A percentile compares a stretch with the other conserved stretches of the same genome.
Evolutionary conservation across 2,888 invertebrate species (phyloP).

Genomic region (Drosophila helvetica): DNA sequence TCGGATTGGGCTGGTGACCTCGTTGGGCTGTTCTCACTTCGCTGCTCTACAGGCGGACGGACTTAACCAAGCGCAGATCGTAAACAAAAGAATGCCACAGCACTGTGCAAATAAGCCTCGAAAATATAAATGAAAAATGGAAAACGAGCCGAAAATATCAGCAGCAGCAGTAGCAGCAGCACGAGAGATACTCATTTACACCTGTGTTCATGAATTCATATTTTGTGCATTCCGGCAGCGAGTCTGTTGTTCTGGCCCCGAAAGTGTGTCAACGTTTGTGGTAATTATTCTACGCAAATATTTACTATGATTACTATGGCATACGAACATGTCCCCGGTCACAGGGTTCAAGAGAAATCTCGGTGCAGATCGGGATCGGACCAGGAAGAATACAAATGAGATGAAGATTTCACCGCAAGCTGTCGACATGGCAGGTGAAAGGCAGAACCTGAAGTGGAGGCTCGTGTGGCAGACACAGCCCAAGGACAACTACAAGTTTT

Average conservation of each 20-base stretch:
- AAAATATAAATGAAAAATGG: slow-evolving; percentile 36
- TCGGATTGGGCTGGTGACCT: slow-evolving; percentile 31
- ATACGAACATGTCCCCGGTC: slow-evolving; percentile 16
- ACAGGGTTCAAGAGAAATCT: not conserved
- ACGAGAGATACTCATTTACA: slow-evolving; percentile 8
- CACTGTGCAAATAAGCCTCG: slow-evolving; percentile 47
- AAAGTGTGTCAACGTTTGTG: slow-evolving; percentile 30
- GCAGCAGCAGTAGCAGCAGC: not conserved
- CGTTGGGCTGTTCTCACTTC: slow-evolving; percentile 43
- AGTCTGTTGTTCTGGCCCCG: slow-evolving; percentile 31
- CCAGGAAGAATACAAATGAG: slow-evolving; percentile 14
- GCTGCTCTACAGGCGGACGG: slow-evolving; percentile 22
- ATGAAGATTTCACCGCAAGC: not conserved
- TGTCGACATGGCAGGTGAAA: slow-evolving; percentile 21
- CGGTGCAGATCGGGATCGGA: not conserved
- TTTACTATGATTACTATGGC: slow-evolving; percentile 34
- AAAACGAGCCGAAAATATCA: slow-evolving; percentile 30
- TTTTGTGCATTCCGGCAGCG: slow-evolving; percentile 55
- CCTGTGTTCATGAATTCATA: slow-evolving; percentile 35
- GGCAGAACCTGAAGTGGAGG: slow-evolving; percentile 16
- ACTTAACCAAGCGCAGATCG: slow-evolving; percentile 43
- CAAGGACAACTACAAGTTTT: slow-evolving; percentile 27
- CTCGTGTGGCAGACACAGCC: not conserved
- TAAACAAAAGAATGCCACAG: slow-evolving; percentile 42
- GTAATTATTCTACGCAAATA: slow-evolving; percentile 63